Evolutionary conservation across 2,113 vertebrate species (phyloP).

Genomic region (Oreochromis niloticus): DNA sequence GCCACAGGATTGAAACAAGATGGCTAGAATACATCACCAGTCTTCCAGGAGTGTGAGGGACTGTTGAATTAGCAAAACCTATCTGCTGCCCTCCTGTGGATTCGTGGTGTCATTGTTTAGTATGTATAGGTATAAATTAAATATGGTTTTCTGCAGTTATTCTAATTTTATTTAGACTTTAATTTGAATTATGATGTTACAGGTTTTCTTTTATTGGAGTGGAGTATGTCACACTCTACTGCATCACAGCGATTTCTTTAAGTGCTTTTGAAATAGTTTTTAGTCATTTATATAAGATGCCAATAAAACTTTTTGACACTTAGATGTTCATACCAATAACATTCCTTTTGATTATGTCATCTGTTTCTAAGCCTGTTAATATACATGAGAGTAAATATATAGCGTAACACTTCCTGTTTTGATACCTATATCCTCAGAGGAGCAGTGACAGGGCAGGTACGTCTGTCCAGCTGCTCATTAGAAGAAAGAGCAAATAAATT

Average conservation of each 20-base stretch:
- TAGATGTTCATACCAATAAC: rapidly evolving
- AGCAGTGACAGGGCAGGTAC: conserved; percentile 32
- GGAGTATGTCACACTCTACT: not conserved
- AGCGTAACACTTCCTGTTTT: conserved; percentile 38
- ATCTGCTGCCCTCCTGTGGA: conserved; percentile 64
- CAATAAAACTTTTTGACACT: not conserved
- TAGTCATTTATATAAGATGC: not conserved
- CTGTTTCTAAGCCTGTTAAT: not conserved
- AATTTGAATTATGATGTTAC: not conserved
- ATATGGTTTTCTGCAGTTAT: not conserved
- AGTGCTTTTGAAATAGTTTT: not conserved
- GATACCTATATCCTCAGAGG: conserved; percentile 42
- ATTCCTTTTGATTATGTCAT: not conserved
- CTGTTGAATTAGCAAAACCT: not conserved
- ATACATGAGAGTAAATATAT: not conserved
- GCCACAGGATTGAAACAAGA: conserved; percentile 41
- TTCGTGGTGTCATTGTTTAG: not conserved
- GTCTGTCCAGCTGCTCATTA: conserved; percentile 54
- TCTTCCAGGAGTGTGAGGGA: not conserved
- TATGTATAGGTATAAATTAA: not conserved
- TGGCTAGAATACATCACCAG: not conserved
- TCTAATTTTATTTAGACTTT: not conserved
- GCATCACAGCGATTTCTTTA: not conserved
- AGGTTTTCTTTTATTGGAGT: not conserved
- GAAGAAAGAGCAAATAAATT: conserved; percentile 53